These are phyloP conservation scores for Tympanoctomys barrerae DNA, from an alignment of 2,797 vertebrate genomes.

Conservation along the genomic window DNA sequence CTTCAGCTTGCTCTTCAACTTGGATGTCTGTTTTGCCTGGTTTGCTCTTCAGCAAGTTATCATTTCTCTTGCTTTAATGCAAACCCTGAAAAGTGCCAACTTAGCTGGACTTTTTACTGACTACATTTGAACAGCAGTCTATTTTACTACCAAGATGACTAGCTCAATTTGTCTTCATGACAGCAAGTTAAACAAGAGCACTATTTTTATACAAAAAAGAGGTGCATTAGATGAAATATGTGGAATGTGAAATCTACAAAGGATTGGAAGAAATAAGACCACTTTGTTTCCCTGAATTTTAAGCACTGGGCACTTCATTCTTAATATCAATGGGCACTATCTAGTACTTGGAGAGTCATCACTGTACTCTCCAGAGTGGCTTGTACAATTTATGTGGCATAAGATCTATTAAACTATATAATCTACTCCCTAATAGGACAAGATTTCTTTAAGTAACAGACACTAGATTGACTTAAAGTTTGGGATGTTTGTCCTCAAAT, in stretches of 20 bases:
- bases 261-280: background rate
- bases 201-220: constrained; percentile 56
- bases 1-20: constrained; percentile 60
- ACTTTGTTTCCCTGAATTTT: constrained; percentile 59
- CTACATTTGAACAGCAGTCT: constrained; percentile 65
- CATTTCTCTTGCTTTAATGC: constrained; percentile 68
- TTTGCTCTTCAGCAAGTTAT: constrained; percentile 66
- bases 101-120: constrained; percentile 62
- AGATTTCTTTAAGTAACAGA: constrained; percentile 15
- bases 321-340: background rate
- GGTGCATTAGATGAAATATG: constrained; percentile 65
- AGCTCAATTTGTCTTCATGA: constrained; percentile 77
- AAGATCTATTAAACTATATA: background rate
- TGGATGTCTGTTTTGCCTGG: constrained; percentile 56
- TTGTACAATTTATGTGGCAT: background rate
- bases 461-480: background rate
- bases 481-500: background rate
- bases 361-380: background rate
- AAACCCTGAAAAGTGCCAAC: constrained; percentile 68
- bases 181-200: constrained; percentile 69
- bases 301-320: background rate
- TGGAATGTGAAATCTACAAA: constrained; percentile 69
- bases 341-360: background rate
- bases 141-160: constrained; percentile 54
- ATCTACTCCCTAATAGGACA: background rate